Base-by-base conservation (phyloP, 2,797 vertebrate genomes). In the Liparis tanakae region DNA sequence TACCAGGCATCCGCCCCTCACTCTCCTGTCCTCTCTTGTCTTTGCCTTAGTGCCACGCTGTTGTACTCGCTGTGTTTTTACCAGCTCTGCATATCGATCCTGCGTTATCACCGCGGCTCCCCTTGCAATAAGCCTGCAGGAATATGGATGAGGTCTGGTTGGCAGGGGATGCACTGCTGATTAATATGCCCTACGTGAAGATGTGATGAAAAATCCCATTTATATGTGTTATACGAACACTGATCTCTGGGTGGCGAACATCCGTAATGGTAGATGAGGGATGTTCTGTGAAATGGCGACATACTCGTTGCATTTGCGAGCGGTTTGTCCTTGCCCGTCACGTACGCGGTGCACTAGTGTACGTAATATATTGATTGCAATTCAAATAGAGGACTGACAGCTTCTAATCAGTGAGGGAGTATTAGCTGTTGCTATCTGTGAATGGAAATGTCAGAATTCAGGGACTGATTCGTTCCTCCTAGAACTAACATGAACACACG, bases 401-500 rank as follows among this genome's bases (percentile, higher is more conserved):
- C 89, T 88, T 87, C 82, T 93, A 93, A 94, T 94, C 90, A 93
- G 87, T 74, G 85, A 78, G 76, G 88, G 80, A 83, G 88, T 89
- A 92, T 93, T 91, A 93, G 86, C 86, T 91, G 87, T 92, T 89
- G 86, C 83, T 92, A 92, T 94, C 90, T 94, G 76, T 88, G 91
- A 94, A 93, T 92, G 91, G 83, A 91, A 93, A 91, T 92, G 93
- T 91, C 89, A 92, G 87, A 81, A 88, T 84, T 69, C 72, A 79
- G 82, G 67, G 33, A 39, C 77, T 80, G 70, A 80, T 85, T 84
- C 1, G 37, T 75, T 72, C 39, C 57, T 69, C 41, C 20, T 20
- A 62, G 53, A 79, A 30, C 61, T 41, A 60, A 72, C 67, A 74
- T 70, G 66, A 56, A 43, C 6, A 25, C 68, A 70, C 53, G 72